Percentiles rank a stretch among this genome's conserved stretches.
Conservation (phyloP, 2,113 vertebrate genomes). For the Heteronetta atricapilla region DNA sequence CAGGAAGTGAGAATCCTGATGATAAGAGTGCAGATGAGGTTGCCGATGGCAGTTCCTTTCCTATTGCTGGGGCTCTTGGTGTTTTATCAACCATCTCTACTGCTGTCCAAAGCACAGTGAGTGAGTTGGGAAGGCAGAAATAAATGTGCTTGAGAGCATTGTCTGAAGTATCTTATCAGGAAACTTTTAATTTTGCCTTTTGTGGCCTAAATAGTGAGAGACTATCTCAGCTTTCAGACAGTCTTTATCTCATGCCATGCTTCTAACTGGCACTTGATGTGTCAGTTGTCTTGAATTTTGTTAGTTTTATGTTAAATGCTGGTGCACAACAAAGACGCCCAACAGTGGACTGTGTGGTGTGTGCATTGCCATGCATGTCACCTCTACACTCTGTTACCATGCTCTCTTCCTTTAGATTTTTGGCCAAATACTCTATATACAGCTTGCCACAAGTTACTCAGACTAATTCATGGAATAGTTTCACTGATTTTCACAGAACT, state of each 20-base stretch:
- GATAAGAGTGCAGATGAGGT: background rate
- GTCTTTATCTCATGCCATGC: background rate
- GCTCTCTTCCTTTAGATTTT: background rate
- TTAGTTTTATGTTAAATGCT: background rate
- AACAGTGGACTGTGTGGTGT: rapidly evolving
- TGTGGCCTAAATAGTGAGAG: background rate
- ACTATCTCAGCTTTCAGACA: background rate
- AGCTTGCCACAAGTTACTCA: background rate
- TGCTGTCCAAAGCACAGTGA: slow-evolving; percentile 94
- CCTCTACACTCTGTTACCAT: background rate
- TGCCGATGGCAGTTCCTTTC: slow-evolving; percentile 64
- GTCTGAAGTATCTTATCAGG: background rate
- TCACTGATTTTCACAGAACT: slow-evolving; percentile 19
- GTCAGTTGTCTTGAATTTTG: background rate
- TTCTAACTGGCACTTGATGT: background rate
- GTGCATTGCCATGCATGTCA: background rate
- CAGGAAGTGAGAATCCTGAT: slow-evolving; percentile 61
- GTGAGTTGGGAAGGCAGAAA: slow-evolving; percentile 52
- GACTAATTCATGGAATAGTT: slow-evolving; percentile 5
- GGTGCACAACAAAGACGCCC: background rate
- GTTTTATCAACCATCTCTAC: slow-evolving; percentile 90
- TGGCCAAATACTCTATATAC: background rate
- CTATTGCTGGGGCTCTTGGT: slow-evolving; percentile 83
- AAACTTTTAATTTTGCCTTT: background rate
- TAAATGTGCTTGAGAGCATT: background rate